Conservation (phyloP, 2,797 vertebrate genomes). For the Hozukius guyotensis region DNA sequence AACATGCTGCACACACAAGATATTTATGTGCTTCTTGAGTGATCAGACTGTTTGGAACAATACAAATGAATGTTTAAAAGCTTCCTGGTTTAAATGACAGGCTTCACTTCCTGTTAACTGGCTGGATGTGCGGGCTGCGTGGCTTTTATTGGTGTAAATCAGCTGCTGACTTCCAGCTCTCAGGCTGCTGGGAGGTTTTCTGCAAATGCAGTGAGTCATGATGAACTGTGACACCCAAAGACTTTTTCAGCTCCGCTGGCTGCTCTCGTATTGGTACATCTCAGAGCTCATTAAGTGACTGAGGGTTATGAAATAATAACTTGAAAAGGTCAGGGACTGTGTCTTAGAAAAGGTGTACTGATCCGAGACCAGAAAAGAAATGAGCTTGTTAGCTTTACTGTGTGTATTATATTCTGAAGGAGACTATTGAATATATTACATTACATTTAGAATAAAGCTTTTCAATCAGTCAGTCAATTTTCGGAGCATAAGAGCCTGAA, state of each 20-base stretch:
- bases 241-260: not conserved
- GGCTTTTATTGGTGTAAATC: not conserved
- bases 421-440: conserved; percentile 18
- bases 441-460: conserved; percentile 23
- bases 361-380: conserved; percentile 41
- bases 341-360: conserved; percentile 41
- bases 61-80: not conserved
- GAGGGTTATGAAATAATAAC: conserved; percentile 61
- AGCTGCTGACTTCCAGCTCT: conserved; percentile 3
- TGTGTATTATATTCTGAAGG: conserved; percentile 17
- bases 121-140: not conserved
- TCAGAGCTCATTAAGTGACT: conserved; percentile 63
- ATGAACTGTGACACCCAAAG: conserved; percentile 34
- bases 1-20: not conserved
- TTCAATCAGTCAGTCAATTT: conserved; percentile 18
- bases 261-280: conserved; percentile 11
- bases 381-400: conserved; percentile 38
- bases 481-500: not conserved
- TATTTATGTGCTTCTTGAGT: not conserved
- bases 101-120: not conserved
- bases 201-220: conserved; percentile 35
- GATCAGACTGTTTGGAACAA: not conserved
- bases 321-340: conserved; percentile 51
- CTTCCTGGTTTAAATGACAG: not conserved
- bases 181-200: conserved; percentile 11